phyloP scores from a whole-genome alignment of 1,140 invertebrate genomes.

The Pachyrhynchus sulphureomaculatus region DNA sequence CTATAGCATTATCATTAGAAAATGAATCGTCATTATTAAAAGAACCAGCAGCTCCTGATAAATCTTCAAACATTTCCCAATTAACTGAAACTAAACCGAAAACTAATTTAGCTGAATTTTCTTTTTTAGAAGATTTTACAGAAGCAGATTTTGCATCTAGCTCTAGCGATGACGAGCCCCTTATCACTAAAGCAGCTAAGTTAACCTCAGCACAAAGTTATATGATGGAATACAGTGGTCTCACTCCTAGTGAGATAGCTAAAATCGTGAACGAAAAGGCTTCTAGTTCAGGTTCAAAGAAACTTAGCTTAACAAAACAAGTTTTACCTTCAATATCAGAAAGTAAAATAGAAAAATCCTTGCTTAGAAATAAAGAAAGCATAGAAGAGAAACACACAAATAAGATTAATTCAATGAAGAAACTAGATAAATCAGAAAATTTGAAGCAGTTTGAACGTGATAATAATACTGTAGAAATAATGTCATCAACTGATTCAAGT shows the following conservation, averaged over 20 bases:
- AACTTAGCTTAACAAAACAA: conserved; percentile 45
- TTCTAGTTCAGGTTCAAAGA: neutral
- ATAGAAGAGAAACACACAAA: neutral
- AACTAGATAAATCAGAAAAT: neutral
- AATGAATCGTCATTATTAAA: conserved; percentile 31
- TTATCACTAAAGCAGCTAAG: conserved; percentile 44
- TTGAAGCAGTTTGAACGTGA: too few relatives aligned
- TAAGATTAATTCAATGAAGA: neutral
- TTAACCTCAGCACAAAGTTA: conserved; percentile 61
- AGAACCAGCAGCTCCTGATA: conserved; percentile 1
- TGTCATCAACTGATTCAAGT: conserved; percentile 34
- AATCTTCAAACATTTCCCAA: neutral
- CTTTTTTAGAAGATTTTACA: conserved; percentile 40
- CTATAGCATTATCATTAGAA: conserved; percentile 53
- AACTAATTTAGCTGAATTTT: conserved; percentile 20
- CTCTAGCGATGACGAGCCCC: conserved; percentile 41
- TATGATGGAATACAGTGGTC: conserved; percentile 72
- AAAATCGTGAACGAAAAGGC: conserved; percentile 52
- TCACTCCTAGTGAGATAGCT: conserved; percentile 70
- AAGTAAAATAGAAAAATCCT: conserved; percentile 22
- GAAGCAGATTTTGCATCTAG: conserved; percentile 48
- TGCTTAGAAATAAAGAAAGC: conserved; percentile 3
- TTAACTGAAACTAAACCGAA: conserved; percentile 1
- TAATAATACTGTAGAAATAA: conserved; percentile 29
- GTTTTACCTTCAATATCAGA: conserved; percentile 7